These are phyloP conservation scores for Plestiodon gilberti DNA, from an alignment of 2,113 vertebrate species.

Conservation along the genomic window DNA sequence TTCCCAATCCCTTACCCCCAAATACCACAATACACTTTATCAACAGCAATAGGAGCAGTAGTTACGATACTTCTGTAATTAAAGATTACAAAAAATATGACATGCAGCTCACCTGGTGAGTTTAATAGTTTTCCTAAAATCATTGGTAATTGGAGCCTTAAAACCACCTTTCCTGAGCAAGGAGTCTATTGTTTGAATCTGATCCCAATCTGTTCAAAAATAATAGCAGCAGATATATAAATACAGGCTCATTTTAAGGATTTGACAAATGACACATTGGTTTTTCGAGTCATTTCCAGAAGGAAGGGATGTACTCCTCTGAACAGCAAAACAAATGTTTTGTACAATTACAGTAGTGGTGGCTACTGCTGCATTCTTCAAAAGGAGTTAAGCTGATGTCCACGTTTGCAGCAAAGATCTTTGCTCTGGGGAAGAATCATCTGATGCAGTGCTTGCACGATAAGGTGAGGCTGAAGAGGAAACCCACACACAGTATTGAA, in stretches of 20 bases:
- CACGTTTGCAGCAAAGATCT: conserved; percentile 56
- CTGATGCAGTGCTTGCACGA: conserved; percentile 53
- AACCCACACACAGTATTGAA: conserved; percentile 54
- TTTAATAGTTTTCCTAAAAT: conserved; percentile 88
- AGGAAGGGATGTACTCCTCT: conserved; percentile 62
- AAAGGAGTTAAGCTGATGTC: conserved; percentile 57
- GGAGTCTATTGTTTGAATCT: conserved; percentile 89
- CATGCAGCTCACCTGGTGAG: conserved; percentile 80
- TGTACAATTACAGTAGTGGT: conserved; percentile 61
- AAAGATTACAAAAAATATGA: conserved; percentile 49
- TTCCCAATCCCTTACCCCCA: neutral
- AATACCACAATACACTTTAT: neutral
- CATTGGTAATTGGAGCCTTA: conserved; percentile 86
- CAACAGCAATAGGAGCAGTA: neutral
- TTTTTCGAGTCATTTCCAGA: conserved; percentile 66
- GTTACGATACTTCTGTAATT: neutral
- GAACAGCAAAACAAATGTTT: conserved; percentile 67
- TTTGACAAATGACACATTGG: conserved; percentile 58
- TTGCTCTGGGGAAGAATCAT: conserved; percentile 61
- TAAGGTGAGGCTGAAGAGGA: conserved; percentile 61
- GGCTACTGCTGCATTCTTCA: conserved; percentile 62
- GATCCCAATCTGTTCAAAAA: conserved; percentile 84
- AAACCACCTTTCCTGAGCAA: conserved; percentile 89
- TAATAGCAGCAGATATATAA: conserved; percentile 24
- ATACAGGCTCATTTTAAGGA: conserved; percentile 18